Conservation (phyloP, 2,888 invertebrate genomes). For the Eutolmus rufibarbis region DNA sequence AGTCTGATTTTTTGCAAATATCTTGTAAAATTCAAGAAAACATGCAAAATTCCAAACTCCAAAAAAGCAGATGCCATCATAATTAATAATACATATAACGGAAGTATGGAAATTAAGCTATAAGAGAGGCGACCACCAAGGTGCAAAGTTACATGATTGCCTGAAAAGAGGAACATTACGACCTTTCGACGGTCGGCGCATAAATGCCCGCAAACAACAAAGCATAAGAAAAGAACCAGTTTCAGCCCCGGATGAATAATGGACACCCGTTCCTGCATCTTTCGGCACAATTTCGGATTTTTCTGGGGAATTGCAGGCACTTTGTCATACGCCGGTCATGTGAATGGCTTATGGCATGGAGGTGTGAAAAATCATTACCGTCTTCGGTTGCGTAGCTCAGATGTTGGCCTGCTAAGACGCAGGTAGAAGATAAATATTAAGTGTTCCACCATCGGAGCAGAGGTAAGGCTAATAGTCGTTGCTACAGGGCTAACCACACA, state of each 20-base stretch:
- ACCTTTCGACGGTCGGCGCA: neutral
- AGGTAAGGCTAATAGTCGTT: conserved; percentile 1
- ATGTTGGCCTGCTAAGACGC: neutral
- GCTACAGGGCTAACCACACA: conserved; percentile 21
- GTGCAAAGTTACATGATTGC: conserved; percentile 19
- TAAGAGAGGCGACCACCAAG: conserved; percentile 17
- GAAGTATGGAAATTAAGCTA: conserved; percentile 13
- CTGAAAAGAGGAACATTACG: neutral
- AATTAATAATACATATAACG: conserved; percentile 1
- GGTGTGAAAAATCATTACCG: conserved; percentile 29
- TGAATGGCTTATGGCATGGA: conserved; percentile 21
- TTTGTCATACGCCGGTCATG: conserved; percentile 9
- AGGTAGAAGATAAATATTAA: neutral
- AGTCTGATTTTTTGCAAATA: neutral
- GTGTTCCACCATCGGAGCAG: neutral
- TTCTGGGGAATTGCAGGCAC: conserved; percentile 10
- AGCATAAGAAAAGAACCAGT: neutral
- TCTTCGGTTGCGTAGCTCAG: neutral
- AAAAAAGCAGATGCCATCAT: neutral
- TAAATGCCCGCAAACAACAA: neutral
- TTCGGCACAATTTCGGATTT: conserved; percentile 23
- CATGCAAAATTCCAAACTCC: neutral
- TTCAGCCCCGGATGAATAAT: neutral
- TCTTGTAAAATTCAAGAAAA: neutral
- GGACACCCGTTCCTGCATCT: neutral